These are phyloP conservation scores for Excalfactoria chinensis DNA, from an alignment of 2,113 vertebrate genomes.

Conservation along the genomic window DNA sequence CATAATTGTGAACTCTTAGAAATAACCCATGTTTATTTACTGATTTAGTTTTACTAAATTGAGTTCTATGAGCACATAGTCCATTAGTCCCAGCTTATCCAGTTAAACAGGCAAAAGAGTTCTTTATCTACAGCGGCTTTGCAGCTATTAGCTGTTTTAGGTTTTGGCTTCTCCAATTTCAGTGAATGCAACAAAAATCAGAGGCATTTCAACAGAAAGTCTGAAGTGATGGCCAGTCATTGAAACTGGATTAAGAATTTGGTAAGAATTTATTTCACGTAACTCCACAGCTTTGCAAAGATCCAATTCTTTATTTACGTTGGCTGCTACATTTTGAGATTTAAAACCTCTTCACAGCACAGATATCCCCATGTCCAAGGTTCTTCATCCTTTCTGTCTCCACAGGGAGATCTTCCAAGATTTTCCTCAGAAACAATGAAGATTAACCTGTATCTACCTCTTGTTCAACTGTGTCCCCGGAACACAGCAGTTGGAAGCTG, in stretches of 20 bases:
- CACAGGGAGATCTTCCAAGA: not conserved
- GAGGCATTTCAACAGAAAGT: not conserved
- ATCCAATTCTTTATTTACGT: not conserved
- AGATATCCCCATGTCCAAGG: not conserved
- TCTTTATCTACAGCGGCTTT: not conserved
- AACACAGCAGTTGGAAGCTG: not conserved
- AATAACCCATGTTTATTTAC: not conserved
- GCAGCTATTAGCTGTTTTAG: not conserved
- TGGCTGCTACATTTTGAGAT: not conserved
- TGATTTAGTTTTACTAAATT: not conserved
- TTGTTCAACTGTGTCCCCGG: not conserved
- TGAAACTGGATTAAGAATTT: not conserved
- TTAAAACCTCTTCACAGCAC: not conserved
- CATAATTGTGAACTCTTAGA: not conserved
- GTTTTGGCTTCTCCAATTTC: not conserved
- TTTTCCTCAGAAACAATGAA: not conserved
- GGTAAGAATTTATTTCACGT: not conserved
- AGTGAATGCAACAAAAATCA: not conserved
- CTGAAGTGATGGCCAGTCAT: not conserved
- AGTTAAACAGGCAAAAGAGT: not conserved
- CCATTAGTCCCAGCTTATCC: not conserved
- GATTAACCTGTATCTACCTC: not conserved
- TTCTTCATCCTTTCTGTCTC: not conserved
- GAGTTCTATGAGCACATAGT: not conserved
- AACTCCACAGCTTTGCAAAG: not conserved